Conservation (phyloP, 2,797 vertebrate species). For the Acropternis orthonyx region DNA sequence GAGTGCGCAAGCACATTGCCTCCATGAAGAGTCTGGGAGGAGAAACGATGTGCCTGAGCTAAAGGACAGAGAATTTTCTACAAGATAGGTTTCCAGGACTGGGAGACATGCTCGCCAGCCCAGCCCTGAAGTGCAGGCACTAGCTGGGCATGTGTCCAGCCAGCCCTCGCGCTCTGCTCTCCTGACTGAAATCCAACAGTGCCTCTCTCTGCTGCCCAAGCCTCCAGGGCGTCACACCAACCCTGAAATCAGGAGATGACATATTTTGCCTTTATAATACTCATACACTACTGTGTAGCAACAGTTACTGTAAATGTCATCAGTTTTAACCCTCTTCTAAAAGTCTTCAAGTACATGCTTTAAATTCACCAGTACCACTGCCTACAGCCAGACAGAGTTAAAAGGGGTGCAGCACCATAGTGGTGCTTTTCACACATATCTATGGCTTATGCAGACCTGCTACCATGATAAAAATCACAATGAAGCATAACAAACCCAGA, state of each 20-base stretch:
- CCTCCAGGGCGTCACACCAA: too few species aligned
- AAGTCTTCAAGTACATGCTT: neutral
- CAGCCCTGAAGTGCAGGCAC: neutral
- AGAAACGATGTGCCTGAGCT: neutral
- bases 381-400: neutral
- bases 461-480: neutral
- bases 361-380: neutral
- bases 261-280: neutral
- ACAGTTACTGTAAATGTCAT: neutral
- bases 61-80: neutral
- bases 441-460: neutral
- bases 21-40: neutral
- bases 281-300: fast-evolving
- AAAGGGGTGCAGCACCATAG: neutral
- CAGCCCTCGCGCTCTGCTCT: fast-evolving
- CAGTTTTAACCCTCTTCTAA: neutral
- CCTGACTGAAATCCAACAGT: fast-evolving
- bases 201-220: neutral
- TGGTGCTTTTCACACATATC: neutral
- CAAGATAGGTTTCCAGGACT: fast-evolving
- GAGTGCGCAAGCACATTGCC: fast-evolving
- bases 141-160: neutral
- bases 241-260: neutral
- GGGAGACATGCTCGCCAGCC: fast-evolving
- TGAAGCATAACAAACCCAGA: neutral